These are phyloP conservation scores for Leucophora obtusa DNA, from an alignment of 2,888 invertebrate species.

Conservation along the genomic window DNA sequence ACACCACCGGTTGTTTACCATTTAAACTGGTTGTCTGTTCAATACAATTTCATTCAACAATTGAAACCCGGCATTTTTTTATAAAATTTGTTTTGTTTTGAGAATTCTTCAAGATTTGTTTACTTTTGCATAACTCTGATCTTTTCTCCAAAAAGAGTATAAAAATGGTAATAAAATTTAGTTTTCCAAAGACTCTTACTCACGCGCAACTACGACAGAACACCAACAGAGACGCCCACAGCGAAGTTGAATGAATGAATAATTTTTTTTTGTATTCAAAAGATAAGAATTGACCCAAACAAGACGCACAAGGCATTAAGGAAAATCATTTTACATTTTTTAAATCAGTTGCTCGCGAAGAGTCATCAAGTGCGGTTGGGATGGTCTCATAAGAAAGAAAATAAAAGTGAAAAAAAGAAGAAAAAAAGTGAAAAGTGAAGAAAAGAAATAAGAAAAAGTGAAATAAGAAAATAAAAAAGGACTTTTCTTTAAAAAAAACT, in stretches of 20 bases:
- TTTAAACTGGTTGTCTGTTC: neutral
- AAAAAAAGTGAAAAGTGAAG: conserved; percentile 68
- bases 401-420: conserved; percentile 63
- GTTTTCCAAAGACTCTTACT: neutral
- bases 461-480: conserved; percentile 57
- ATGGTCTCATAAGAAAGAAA: conserved; percentile 62
- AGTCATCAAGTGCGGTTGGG: conserved; percentile 78
- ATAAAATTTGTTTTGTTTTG: conserved; percentile 50
- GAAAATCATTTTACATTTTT: conserved; percentile 66
- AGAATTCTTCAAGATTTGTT: conserved; percentile 49
- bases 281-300: conserved; percentile 64
- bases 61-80: conserved; percentile 39
- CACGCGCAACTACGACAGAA: conserved; percentile 27
- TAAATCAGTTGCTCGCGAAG: conserved; percentile 77
- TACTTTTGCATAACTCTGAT: conserved; percentile 46
- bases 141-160: neutral
- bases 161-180: conserved; percentile 10
- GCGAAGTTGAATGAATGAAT: conserved; percentile 60
- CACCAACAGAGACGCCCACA: conserved; percentile 29
- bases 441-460: conserved; percentile 56
- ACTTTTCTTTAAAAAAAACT: conserved; percentile 46
- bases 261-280: conserved; percentile 36
- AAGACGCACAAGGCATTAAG: conserved; percentile 62
- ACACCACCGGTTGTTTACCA: too few species aligned
- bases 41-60: neutral